Conservation (phyloP, 2,888 invertebrate species). For the Heliconius ismenius region DNA sequence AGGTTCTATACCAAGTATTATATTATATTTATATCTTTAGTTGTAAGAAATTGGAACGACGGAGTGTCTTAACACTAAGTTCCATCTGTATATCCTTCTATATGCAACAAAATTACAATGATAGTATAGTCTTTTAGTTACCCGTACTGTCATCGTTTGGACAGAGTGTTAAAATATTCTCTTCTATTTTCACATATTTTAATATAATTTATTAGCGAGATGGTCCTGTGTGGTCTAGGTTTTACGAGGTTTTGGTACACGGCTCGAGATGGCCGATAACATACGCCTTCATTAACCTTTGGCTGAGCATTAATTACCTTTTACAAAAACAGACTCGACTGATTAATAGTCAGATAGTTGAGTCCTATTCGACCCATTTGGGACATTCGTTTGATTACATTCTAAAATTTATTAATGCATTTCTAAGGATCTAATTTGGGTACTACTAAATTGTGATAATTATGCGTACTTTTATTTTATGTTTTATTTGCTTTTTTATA, state of each 20-base stretch:
- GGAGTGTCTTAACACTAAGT: too few species aligned
- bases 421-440: background rate
- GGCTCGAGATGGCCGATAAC: conserved; percentile 67
- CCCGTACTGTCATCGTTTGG: background rate
- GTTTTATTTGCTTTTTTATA: background rate
- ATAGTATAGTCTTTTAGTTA: too few species aligned
- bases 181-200: background rate
- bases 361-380: conserved; percentile 13
- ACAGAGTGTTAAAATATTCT: background rate
- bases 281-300: conserved; percentile 73
- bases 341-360: conserved; percentile 38
- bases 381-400: conserved; percentile 11
- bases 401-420: conserved; percentile 10
- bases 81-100: too few species aligned
- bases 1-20: background rate
- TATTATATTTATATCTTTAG: background rate
- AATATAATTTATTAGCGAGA: background rate
- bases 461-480: background rate
- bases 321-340: conserved; percentile 79
- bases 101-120: too few species aligned
- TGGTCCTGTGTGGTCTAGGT: conserved; percentile 23
- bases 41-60: background rate
- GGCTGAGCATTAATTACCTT: conserved; percentile 72
- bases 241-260: conserved; percentile 41
- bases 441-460: background rate